Evolutionary conservation across 1,140 invertebrate genomes (phyloP).

Genomic region (Drosophila chauvacae): DNA sequence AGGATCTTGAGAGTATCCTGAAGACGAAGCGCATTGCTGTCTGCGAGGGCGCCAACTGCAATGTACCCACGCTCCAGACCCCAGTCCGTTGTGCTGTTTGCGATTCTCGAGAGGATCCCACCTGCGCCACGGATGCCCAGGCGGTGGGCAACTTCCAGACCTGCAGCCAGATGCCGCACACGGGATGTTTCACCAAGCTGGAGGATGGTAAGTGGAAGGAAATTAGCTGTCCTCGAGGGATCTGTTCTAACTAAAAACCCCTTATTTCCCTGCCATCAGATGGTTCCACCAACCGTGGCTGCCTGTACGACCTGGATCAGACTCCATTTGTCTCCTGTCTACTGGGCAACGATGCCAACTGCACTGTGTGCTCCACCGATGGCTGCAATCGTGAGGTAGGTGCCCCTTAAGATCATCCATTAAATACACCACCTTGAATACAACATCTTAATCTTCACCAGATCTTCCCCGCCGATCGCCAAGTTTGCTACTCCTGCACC

Average conservation of each 20-base stretch:
- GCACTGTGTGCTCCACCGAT: slow-evolving; percentile 51
- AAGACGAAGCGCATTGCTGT: slow-evolving; percentile 71
- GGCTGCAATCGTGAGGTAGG: slow-evolving; percentile 75
- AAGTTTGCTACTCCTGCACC: slow-evolving; percentile 67
- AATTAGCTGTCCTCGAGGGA: neutral
- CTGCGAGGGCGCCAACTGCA: slow-evolving; percentile 68
- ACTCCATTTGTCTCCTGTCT: slow-evolving; percentile 66
- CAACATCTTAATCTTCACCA: neutral
- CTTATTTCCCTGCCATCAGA: slow-evolving; percentile 25
- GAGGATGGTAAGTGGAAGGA: slow-evolving; percentile 30
- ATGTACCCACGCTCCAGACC: slow-evolving; percentile 38
- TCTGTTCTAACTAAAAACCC: neutral
- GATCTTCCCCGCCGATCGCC: slow-evolving; percentile 74
- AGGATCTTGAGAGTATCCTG: slow-evolving; percentile 65
- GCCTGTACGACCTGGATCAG: slow-evolving; percentile 60
- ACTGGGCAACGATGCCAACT: slow-evolving; percentile 61
- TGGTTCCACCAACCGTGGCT: slow-evolving; percentile 73
- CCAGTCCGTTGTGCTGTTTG: slow-evolving; percentile 68
- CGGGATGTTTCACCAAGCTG: slow-evolving; percentile 57
- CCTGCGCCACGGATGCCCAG: slow-evolving; percentile 58
- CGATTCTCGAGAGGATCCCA: slow-evolving; percentile 61
- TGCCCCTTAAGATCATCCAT: too few species aligned
- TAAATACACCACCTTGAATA: too few species aligned
- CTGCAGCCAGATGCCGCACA: slow-evolving; percentile 68
- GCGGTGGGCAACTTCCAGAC: slow-evolving; percentile 48